Percentiles rank a stretch among this genome's conserved stretches.
Conservation (phyloP, 2,888 invertebrate species). For the Agriopis aurantiaria region DNA sequence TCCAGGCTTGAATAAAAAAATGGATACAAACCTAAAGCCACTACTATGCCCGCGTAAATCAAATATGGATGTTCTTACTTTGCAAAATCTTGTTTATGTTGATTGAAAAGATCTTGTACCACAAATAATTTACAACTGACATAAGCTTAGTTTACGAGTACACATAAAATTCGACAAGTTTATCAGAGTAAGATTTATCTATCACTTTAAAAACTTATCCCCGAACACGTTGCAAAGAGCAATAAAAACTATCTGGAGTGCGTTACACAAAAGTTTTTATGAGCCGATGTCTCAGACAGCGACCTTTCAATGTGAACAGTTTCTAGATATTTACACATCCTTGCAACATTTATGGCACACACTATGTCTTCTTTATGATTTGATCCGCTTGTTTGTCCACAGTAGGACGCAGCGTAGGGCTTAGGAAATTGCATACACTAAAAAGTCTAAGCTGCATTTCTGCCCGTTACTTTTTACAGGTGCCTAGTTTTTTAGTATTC, state of each 20-base stretch:
- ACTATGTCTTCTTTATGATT: neutral
- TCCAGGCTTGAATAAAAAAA: too few species aligned
- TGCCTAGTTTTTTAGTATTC: too few species aligned
- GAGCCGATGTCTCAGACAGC: constrained; percentile 29
- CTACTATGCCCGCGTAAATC: too few species aligned
- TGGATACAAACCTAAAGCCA: too few species aligned
- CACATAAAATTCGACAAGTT: constrained; percentile 31
- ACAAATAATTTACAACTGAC: constrained; percentile 21
- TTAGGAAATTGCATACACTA: too few species aligned
- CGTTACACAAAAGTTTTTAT: constrained; percentile 38
- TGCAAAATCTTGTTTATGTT: neutral
- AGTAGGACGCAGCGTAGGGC: neutral
- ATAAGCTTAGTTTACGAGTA: constrained; percentile 18
- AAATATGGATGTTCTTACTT: neutral
- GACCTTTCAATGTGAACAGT: constrained; percentile 39
- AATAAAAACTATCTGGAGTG: constrained; percentile 36
- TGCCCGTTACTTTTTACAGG: too few species aligned
- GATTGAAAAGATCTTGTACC: constrained; percentile 5
- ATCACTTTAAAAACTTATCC: constrained; percentile 33
- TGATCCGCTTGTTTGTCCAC: neutral
- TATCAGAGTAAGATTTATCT: constrained; percentile 26
- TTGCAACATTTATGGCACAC: neutral
- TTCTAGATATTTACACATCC: constrained; percentile 4
- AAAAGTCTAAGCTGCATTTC: too few species aligned
- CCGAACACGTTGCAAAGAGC: constrained; percentile 28